phyloP scores from a whole-genome alignment of 2,888 invertebrate genomes.

The Geotrupes spiniger region DNA sequence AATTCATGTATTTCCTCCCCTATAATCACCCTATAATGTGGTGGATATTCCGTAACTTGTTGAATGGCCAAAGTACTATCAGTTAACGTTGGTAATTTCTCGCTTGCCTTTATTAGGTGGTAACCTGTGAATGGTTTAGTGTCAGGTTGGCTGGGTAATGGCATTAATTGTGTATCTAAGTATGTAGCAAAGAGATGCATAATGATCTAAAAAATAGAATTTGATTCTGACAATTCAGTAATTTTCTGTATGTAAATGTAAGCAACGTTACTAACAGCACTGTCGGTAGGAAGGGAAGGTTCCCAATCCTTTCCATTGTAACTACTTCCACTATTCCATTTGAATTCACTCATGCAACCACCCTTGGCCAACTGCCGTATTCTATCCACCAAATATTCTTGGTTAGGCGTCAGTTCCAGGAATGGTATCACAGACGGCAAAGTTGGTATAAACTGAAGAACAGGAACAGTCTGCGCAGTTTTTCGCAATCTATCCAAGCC shows the following conservation, averaged over 20 bases:
- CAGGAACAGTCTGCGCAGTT: slow-evolving; percentile 59
- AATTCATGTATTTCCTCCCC: slow-evolving; percentile 67
- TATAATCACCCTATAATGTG: slow-evolving; percentile 67
- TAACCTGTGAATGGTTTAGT: slow-evolving; percentile 62
- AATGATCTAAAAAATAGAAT: slow-evolving; percentile 59
- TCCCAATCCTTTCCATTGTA: slow-evolving; percentile 77
- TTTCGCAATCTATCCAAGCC: slow-evolving; percentile 73
- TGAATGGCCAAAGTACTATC: slow-evolving; percentile 60
- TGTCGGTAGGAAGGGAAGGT: slow-evolving; percentile 81
- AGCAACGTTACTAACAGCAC: slow-evolving; percentile 59
- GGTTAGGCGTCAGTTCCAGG: slow-evolving; percentile 77
- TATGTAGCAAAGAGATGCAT: slow-evolving; percentile 84
- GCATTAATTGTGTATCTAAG: slow-evolving; percentile 76
- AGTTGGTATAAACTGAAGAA: slow-evolving; percentile 56
- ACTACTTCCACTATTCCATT: slow-evolving; percentile 80
- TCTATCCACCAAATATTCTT: slow-evolving; percentile 80
- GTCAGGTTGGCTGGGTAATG: slow-evolving; percentile 63
- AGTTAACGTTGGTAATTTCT: slow-evolving; percentile 49
- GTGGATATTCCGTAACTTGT: slow-evolving; percentile 63
- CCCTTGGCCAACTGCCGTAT: slow-evolving; percentile 75
- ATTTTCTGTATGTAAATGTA: not conserved
- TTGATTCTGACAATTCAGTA: too few relatives aligned
- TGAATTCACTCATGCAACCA: slow-evolving; percentile 84
- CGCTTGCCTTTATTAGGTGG: slow-evolving; percentile 51
- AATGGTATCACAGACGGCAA: slow-evolving; percentile 70